These are phyloP conservation scores for Urocynchramus pylzowi DNA, from an alignment of 2,113 vertebrate genomes.

Conservation along the genomic window DNA sequence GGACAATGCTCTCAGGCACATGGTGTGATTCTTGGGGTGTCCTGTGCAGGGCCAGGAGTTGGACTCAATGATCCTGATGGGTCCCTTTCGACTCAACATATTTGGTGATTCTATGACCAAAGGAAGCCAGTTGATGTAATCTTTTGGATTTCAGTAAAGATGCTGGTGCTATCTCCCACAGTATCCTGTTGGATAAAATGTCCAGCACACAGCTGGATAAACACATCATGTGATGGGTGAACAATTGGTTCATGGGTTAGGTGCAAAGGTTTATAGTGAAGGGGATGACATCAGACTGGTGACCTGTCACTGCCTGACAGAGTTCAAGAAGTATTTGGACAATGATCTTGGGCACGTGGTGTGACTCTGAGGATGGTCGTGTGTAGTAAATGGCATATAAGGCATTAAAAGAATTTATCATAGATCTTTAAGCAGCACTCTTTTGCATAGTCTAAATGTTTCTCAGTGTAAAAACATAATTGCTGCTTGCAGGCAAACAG, in stretches of 20 bases:
- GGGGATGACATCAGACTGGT: neutral
- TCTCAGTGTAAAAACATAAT: neutral
- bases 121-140: neutral
- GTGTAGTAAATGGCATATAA: neutral
- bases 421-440: neutral
- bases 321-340: neutral
- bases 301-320: neutral
- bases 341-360: neutral
- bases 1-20: neutral
- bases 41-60: neutral
- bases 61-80: neutral
- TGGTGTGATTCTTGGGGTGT: neutral
- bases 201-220: neutral
- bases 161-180: neutral
- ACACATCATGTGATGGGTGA: neutral
- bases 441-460: neutral
- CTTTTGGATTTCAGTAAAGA: neutral
- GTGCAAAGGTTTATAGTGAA: no score
- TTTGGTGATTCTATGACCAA: neutral
- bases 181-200: neutral
- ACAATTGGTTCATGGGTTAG: neutral
- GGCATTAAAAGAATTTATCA: neutral
- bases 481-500: neutral
- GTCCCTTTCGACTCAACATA: neutral
- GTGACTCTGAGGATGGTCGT: neutral